Conservation (phyloP, 2,113 vertebrate species). For the Lampris megalopsis region DNA sequence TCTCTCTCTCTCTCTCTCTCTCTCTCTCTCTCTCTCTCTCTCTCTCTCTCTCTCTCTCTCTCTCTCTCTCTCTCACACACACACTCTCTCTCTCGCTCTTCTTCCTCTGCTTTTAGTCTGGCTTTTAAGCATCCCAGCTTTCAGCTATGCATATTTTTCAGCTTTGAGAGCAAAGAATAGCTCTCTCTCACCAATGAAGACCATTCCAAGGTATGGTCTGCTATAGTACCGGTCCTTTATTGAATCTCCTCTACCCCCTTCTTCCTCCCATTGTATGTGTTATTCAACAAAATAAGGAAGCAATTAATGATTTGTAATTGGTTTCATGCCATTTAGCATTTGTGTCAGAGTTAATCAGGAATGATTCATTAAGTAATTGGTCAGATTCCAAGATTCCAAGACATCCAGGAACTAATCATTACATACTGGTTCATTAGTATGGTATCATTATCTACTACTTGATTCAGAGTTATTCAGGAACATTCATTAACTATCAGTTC, state of each 20-base stretch:
- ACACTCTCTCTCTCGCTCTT: conserved; percentile 1
- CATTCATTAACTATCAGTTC: conserved; percentile 5
- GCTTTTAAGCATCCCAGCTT: not conserved
- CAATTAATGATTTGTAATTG: too few species aligned
- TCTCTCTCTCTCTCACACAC: not conserved
- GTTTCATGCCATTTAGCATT: too few species aligned
- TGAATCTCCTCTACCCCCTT: too few species aligned
- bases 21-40: conserved; percentile 1
- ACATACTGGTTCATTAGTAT: conserved; percentile 44
- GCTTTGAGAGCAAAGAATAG: conserved; percentile 1
- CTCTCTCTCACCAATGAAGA: conserved; percentile 3
- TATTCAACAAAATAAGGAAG: too few species aligned
- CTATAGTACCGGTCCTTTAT: too few species aligned
- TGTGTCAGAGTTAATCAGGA: too few species aligned
- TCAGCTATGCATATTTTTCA: conserved; percentile 12
- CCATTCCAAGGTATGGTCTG: too few species aligned
- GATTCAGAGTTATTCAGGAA: not conserved
- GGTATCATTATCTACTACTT: not conserved
- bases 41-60: not conserved
- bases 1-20: not conserved
- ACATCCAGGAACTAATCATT: not conserved
- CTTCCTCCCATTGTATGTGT: too few species aligned
- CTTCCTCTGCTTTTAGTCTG: not conserved
- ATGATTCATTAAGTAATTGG: too few species aligned
- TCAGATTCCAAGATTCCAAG: too few species aligned